These are phyloP conservation scores for Onychomys torridus DNA, from an alignment of 2,797 vertebrate species.

Conservation along the genomic window DNA sequence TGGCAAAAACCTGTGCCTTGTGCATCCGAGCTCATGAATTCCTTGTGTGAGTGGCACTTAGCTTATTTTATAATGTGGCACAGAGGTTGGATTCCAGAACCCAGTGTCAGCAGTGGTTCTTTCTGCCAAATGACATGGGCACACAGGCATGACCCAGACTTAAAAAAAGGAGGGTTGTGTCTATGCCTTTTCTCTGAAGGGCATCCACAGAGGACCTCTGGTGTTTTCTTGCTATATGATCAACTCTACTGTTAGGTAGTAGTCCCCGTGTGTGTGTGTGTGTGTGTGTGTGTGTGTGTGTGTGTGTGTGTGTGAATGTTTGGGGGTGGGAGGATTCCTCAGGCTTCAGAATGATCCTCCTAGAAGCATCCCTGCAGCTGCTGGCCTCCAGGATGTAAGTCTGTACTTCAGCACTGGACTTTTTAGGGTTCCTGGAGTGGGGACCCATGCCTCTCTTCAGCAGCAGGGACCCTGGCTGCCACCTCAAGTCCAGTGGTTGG, in stretches of 20 bases:
- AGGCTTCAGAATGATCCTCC: not conserved
- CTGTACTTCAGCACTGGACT: constrained; percentile 24
- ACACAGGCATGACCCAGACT: not conserved
- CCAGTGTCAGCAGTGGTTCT: rapidly evolving
- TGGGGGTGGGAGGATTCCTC: not conserved
- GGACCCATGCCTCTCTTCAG: not conserved
- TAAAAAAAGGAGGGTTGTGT: not conserved
- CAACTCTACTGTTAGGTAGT: no score
- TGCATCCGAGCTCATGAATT: not conserved
- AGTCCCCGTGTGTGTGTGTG: not conserved
- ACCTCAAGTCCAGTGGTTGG: constrained; percentile 88
- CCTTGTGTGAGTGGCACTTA: rapidly evolving
- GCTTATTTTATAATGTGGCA: not conserved
- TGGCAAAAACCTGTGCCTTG: not conserved
- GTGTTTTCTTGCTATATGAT: no score
- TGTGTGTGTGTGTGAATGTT: not conserved
- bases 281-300: not conserved
- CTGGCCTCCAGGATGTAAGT: not conserved
- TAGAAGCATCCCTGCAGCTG: not conserved
- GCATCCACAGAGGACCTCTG: not conserved
- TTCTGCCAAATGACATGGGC: not conserved
- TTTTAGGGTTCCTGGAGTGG: not conserved
- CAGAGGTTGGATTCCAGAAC: not conserved
- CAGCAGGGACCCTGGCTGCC: constrained; percentile 80
- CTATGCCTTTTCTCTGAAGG: not conserved